Base-by-base conservation (phyloP, 2,113 vertebrate genomes). In the Vidua chalybeata region DNA sequence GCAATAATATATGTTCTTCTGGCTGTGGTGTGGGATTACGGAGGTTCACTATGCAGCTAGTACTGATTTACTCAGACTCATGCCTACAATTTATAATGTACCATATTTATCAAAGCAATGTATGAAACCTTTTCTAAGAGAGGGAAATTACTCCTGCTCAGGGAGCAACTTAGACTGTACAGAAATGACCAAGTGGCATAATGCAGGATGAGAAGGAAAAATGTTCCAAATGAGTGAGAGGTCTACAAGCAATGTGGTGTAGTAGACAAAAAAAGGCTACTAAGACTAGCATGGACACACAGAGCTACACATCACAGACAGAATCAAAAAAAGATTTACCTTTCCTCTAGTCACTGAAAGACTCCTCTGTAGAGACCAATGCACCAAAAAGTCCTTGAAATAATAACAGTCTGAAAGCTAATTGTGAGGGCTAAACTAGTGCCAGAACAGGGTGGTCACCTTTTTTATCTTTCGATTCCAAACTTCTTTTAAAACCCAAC, bases 231-330 rank as follows among this genome's bases (percentile, higher is more conserved):
- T 9, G 27, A 75, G 8, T 54, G 19, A 75, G n/a, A 62, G 6
- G 1, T 88, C 33, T n/a, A 11, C 22, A 64, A 85, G 31, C 15
- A 52, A 45, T 0, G 0, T 28, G 19, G 4, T 59, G 14, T 8
- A 54, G 35, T 9, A 66, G 28, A 45, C 3, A 49, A 26, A 26
- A 67, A 19, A 19, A 78, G 8, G 28, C 13, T 37, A 23, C 13
- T 15, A 10, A 66, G 27, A 58, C 5, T 13, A 56, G 24, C 51
- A 52, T 9, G 21, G 23, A 16, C 10, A 39, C 27, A 68, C 23
- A 64, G 8, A 68, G 20, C 27, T 64, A 49, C 17, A 17, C 3
- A 22, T 67, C 6, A 2, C 2, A 78, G 18, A 45, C 4, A 4
- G 20, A 35, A 24, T 48, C 30, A 39, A 3, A 43, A n/a, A 39